Evolutionary conservation across 23 tunicate species (phyloP).

Genomic region (Botrylloides violaceus): DNA sequence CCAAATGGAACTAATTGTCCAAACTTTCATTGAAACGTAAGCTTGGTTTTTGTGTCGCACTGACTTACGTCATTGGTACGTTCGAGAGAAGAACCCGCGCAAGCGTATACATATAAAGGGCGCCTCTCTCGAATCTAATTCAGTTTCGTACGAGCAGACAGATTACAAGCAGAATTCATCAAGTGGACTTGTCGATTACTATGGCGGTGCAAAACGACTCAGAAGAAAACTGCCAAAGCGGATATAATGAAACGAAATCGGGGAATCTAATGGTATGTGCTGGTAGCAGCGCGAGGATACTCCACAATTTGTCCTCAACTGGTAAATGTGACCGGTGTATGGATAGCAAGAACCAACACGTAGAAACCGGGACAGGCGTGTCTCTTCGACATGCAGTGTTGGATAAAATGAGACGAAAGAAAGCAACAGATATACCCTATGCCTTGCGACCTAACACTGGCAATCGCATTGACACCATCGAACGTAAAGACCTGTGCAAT

Average conservation of each 20-base stretch:
- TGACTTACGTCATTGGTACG: not conserved
- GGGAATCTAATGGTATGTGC: slow-evolving; percentile 2
- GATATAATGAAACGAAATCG: slow-evolving; percentile 4
- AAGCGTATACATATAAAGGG: not conserved
- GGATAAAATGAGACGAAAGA: not conserved
- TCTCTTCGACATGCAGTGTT: not conserved
- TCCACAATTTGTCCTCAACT: not conserved
- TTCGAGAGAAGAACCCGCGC: not conserved
- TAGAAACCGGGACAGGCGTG: not conserved
- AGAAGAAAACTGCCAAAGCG: not conserved
- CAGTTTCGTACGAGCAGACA: not conserved
- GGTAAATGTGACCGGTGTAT: not conserved
- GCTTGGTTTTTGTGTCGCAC: not conserved
- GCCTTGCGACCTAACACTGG: not conserved
- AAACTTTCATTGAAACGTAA: no score
- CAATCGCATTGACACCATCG: not conserved
- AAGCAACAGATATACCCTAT: not conserved
- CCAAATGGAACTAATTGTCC: no score
- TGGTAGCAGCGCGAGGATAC: slow-evolving; percentile 9
- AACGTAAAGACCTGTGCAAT: not conserved
- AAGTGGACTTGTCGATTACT: not conserved
- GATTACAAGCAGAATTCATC: not conserved
- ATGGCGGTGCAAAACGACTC: no score
- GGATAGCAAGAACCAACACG: not conserved
- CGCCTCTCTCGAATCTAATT: not conserved